Evolutionary conservation across 1,140 invertebrate species (phyloP).

Genomic region (Solenopsis fugax): DNA sequence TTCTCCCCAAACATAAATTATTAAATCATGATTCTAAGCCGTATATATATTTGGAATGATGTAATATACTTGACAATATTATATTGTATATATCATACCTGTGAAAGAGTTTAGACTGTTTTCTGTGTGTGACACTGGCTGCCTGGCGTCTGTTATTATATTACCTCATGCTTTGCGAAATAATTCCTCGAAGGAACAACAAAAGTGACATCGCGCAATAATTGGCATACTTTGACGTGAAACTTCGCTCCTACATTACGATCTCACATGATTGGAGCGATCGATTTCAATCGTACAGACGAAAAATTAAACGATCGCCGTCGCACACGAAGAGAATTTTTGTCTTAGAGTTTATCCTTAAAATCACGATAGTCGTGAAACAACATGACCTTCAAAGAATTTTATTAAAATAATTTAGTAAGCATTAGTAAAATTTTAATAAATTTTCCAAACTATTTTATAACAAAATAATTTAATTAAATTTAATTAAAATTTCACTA

Average conservation of each 20-base stretch:
- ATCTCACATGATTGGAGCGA: constrained; percentile 14
- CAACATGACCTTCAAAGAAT: too few relatives aligned
- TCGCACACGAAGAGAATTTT: too few relatives aligned
- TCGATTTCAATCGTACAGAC: background rate
- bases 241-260: background rate
- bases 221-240: constrained; percentile 35
- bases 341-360: too few relatives aligned
- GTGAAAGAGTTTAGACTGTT: background rate
- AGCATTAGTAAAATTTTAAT: too few relatives aligned
- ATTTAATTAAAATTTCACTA: too few relatives aligned
- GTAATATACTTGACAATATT: background rate
- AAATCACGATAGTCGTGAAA: too few relatives aligned
- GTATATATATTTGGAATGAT: background rate
- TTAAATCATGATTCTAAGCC: background rate
- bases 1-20: constrained; percentile 17
- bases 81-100: too few relatives aligned
- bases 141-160: constrained; percentile 44
- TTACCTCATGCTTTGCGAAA: constrained; percentile 65
- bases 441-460: too few relatives aligned
- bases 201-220: constrained; percentile 37
- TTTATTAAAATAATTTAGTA: too few relatives aligned
- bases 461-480: too few relatives aligned
- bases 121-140: background rate
- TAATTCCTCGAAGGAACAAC: constrained; percentile 53
- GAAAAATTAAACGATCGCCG: background rate